These are phyloP conservation scores for Margarornis squamiger DNA, from an alignment of 2,797 vertebrate species.

Conservation along the genomic window DNA sequence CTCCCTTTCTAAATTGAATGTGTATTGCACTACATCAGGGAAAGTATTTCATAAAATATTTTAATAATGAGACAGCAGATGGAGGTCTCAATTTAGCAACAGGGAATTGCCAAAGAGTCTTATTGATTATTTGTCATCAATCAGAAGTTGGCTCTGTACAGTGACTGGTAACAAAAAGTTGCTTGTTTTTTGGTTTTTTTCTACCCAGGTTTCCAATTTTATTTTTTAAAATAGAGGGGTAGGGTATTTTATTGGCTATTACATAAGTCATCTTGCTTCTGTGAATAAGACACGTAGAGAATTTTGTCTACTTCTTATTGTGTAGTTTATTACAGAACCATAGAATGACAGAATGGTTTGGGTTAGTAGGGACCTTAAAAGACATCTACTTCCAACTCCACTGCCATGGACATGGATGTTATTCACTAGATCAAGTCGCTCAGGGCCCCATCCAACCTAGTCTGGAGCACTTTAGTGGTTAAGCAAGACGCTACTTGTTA, in stretches of 20 bases:
- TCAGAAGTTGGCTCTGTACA: neutral
- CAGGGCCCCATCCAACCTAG: neutral
- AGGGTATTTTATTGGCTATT: rapidly evolving
- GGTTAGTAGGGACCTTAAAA: neutral
- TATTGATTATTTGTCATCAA: neutral
- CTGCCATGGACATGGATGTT: too few species aligned
- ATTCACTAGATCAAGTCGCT: neutral
- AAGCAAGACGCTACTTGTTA: neutral
- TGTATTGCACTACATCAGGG: neutral
- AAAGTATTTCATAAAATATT: neutral
- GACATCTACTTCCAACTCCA: neutral
- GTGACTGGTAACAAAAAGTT: neutral
- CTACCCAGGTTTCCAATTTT: neutral
- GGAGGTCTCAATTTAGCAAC: neutral
- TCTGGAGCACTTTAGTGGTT: neutral
- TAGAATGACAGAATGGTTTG: neutral
- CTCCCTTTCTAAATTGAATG: neutral
- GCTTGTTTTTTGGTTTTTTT: too few species aligned
- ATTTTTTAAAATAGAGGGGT: neutral
- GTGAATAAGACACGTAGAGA: neutral
- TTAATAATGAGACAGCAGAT: neutral
- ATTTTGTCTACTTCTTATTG: neutral
- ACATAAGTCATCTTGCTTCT: neutral
- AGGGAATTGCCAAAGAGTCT: neutral
- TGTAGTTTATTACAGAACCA: neutral